Base-by-base conservation (phyloP, 2,888 invertebrate genomes). In the Thymelicus sylvestris region DNA sequence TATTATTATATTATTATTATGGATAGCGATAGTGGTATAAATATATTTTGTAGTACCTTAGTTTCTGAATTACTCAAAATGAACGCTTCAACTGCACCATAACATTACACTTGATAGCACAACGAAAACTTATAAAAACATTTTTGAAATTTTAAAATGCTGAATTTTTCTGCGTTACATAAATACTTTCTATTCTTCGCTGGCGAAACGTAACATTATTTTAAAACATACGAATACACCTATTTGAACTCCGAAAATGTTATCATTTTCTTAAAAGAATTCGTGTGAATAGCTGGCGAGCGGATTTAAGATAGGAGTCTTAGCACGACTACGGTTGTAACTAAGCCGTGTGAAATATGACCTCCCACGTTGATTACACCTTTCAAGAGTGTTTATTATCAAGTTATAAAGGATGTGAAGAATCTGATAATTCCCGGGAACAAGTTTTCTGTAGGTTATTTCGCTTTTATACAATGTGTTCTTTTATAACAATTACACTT, bases 231-330 rank as follows among this genome's bases (percentile, higher is more conserved):
- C n/a, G n/a, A n/a, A n/a, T 7, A 41, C 7, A 41, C 10, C n/a
- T 50, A 15, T 15, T 15, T 52, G 19, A 7, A 52, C 50, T 1
- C 19, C 39, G 24, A 61, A 61, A 61, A 61, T 61, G 15, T 61
- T 44, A 61, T 61, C 61, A 44, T 41, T 15, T 44, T 61, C 61
- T 8, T 7, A 24, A 44, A 57, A 57, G 57, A 57, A 24, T 57
- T 57, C 31, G 31, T 31, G 31, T 12, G 57, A 57, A 31, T 31
- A 31, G 31, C 57, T 57, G 31, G 57, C 24, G 31, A 57, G 31
- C 24, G 57, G 31, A 13, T 57, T 57, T 57, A 31, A 57, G 24
- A 55, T 55, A 24, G 55, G 10, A 24, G 31, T 57, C 31, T 57
- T 10, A 10, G 57, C 31, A 6, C 50, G 1, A 52, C 7, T 15